Percentiles rank a stretch among this genome's conserved stretches.
Conservation (phyloP, 2,113 vertebrate genomes). For the Pionites leucogaster region DNA sequence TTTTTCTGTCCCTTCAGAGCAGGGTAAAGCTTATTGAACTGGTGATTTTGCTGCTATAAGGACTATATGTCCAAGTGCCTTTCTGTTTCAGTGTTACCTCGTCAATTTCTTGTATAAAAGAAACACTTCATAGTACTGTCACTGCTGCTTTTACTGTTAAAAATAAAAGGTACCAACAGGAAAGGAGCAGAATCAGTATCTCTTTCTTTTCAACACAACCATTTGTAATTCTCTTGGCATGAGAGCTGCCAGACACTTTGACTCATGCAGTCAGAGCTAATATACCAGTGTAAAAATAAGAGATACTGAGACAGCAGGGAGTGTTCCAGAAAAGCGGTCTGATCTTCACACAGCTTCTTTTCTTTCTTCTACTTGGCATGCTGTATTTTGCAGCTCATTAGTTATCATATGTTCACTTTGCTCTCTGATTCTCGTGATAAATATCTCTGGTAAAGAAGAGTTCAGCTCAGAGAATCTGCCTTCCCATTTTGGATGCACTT, state of each 20-base stretch:
- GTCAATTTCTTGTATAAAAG: neutral
- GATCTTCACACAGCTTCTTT: constrained; percentile 51
- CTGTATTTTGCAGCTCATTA: constrained; percentile 48
- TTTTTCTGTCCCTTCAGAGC: neutral
- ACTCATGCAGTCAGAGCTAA: constrained; percentile 11
- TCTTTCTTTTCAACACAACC: neutral
- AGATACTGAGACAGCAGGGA: constrained; percentile 27
- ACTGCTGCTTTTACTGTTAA: neutral
- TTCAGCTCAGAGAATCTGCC: neutral
- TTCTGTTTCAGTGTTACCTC: neutral
- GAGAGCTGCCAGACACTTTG: neutral
- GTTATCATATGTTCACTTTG: neutral
- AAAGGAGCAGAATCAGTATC: neutral
- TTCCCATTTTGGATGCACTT: neutral
- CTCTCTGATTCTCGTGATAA: neutral
- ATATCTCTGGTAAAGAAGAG: neutral
- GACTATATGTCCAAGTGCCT: neutral
- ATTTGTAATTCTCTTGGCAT: neutral
- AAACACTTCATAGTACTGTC: neutral
- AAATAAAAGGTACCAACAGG: neutral
- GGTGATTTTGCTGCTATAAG: neutral
- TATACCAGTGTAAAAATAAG: constrained; percentile 9
- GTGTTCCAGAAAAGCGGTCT: constrained; percentile 22
- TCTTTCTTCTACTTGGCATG: constrained; percentile 39
- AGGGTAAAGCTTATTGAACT: neutral